phyloP scores from a whole-genome alignment of 2,888 invertebrate genomes.

The Agonopterix subpropinquella region DNA sequence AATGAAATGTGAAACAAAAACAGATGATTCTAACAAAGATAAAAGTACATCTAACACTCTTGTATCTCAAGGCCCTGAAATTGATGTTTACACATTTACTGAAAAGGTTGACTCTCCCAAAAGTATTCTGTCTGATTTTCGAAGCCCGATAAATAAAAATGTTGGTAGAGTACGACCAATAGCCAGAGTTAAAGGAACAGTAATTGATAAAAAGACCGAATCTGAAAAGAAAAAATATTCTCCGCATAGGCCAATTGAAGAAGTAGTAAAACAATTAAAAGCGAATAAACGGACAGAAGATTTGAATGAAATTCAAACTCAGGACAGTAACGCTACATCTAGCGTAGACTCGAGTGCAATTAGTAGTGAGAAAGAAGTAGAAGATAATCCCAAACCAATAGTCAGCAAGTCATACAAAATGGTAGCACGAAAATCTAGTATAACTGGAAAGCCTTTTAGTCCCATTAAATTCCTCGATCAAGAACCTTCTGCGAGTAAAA shows the following conservation, averaged over 20 bases:
- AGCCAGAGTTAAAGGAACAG: conserved; percentile 67
- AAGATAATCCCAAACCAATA: conserved; percentile 57
- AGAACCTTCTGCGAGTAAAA: conserved; percentile 33
- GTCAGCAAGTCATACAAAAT: conserved; percentile 70
- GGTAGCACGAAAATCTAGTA: conserved; percentile 70
- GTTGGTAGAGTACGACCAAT: conserved; percentile 65
- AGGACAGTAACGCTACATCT: conserved; percentile 22
- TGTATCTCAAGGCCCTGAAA: conserved; percentile 59
- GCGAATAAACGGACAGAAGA: conserved; percentile 62
- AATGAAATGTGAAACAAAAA: conserved; percentile 55
- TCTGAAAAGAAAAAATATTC: conserved; percentile 64
- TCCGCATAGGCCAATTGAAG: conserved; percentile 65
- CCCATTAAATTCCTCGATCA: conserved; percentile 60
- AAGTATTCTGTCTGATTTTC: conserved; percentile 62
- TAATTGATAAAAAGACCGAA: conserved; percentile 63
- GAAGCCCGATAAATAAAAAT: conserved; percentile 55
- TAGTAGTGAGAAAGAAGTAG: conserved; percentile 31
- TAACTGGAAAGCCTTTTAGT: conserved; percentile 69
- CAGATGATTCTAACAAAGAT: conserved; percentile 47
- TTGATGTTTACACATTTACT: conserved; percentile 67
- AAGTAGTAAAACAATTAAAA: conserved; percentile 65
- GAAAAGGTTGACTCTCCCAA: conserved; percentile 70
- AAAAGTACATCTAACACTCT: conserved; percentile 46
- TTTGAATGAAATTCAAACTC: conserved; percentile 21
- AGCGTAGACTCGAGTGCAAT: conserved; percentile 23